Base-by-base conservation (phyloP, 2,113 vertebrate species). In the Gnathonemus longibarbis region DNA sequence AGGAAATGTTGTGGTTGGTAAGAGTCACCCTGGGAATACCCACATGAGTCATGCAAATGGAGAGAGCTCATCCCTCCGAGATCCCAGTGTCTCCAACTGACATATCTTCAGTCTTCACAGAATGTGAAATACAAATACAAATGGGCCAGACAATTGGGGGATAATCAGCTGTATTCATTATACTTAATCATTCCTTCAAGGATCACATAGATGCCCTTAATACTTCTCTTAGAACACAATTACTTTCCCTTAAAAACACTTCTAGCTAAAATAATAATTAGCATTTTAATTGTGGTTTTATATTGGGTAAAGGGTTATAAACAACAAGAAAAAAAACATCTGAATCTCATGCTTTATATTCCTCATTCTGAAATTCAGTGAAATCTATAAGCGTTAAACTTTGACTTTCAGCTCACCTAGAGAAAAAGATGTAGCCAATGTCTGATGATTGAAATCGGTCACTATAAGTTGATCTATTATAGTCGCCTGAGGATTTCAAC, bases 81-180 rank as follows among this genome's bases (percentile, higher is more conserved):
- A 89, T 89, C 88, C 88, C 48, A 77, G n/a, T n/a, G 45, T 89
- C 88, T 89, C 49, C 48, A 74, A 39, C 13, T 31, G 46, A 74
- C 66, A 49, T 19, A 27, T 80, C 88, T 83, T 15, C 48, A 52
- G 58, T 49, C 58, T 74, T 77, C n/a, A 46, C 46, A 9, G 70
- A 49, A 89, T 74, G 77, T n/a, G 15, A 80, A 52, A 19, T 42
- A 19, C 4, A 45, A 48, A 89, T 45, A 17, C 15, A 52, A 42
- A 80, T 48, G 10, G 48, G 46, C 17, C 48, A 35, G 66, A 7
- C 15, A 31, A 50, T 53, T 89, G 31, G 27, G 27, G 50, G 27
- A 42, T 80, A 89, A 39, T 52, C 35, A 53, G n/a, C 50, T 31
- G 27, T 39, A 27, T 53, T 53, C 66, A 83, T 89, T 49, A 19